Percentiles rank a stretch among this genome's conserved stretches.
Conservation (phyloP, 2,797 vertebrate genomes). For the Pseudochromis fuscus region DNA sequence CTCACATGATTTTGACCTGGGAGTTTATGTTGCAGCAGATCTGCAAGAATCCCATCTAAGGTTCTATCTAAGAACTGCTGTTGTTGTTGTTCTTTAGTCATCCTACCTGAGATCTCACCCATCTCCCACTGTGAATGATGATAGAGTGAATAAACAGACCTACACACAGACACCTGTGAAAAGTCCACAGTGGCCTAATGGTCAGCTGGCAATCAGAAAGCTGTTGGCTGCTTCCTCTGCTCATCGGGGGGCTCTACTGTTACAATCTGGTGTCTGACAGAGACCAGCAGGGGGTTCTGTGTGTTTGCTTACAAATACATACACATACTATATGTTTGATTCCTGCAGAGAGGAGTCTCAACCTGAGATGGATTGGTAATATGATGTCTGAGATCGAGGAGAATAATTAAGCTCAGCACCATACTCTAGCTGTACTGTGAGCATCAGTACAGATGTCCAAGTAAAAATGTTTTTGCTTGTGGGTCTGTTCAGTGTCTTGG, state of each 20-base stretch:
- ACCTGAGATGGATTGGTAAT: not conserved
- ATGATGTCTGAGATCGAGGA: not conserved
- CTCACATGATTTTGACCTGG: not conserved
- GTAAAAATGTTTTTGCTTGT: too few relatives aligned
- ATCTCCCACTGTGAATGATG: not conserved
- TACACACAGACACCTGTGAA: not conserved
- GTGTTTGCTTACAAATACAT: slow-evolving; percentile 27
- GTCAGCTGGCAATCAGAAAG: slow-evolving; percentile 10
- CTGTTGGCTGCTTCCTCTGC: slow-evolving; percentile 1
- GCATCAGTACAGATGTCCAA: too few relatives aligned
- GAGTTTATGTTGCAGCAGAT: not conserved
- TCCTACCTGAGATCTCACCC: not conserved
- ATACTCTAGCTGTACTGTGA: not conserved
- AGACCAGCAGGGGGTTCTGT: slow-evolving; percentile 1
- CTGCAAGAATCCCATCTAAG: too few relatives aligned
- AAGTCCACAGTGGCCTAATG: not conserved
- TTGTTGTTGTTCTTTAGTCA: not conserved
- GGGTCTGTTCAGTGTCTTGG: too few relatives aligned
- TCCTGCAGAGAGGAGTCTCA: not conserved
- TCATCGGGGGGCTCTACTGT: slow-evolving; percentile 7
- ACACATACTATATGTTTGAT: slow-evolving; percentile 2
- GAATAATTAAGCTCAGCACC: not conserved
- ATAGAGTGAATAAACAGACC: not conserved
- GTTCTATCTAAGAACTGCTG: not conserved
- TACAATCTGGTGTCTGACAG: not conserved